Evolutionary conservation across 2,113 vertebrate species (phyloP).

Genomic region (Myrmecobius fasciatus): DNA sequence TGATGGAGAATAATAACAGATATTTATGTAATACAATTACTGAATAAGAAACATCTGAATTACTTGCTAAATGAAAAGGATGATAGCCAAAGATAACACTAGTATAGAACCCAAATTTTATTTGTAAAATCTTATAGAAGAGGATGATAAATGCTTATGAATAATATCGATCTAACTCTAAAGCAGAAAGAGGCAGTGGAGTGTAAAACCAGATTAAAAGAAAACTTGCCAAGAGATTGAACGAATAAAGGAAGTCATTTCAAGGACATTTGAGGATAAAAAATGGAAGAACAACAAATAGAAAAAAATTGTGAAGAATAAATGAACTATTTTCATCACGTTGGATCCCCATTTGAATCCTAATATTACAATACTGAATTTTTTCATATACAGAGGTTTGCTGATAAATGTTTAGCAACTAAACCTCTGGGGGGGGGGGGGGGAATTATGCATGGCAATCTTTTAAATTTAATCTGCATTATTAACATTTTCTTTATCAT

Average conservation of each 20-base stretch:
- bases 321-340: background rate
- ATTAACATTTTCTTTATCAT: background rate
- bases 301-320: background rate
- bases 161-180: background rate
- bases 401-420: background rate
- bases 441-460: background rate
- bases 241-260: background rate
- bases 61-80: background rate
- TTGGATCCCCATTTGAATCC: background rate
- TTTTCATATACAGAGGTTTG: background rate
- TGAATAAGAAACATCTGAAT: background rate
- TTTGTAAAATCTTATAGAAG: background rate
- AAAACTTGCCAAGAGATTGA: background rate
- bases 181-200: background rate
- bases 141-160: background rate
- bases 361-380: background rate
- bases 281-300: background rate
- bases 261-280: background rate
- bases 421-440: background rate
- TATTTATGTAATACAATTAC: background rate
- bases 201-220: background rate
- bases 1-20: background rate
- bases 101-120: background rate
- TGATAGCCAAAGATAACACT: background rate
- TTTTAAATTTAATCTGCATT: background rate